Evolutionary conservation across 2,888 invertebrate genomes (phyloP).

Genomic region (Opisthograptis luteolata): DNA sequence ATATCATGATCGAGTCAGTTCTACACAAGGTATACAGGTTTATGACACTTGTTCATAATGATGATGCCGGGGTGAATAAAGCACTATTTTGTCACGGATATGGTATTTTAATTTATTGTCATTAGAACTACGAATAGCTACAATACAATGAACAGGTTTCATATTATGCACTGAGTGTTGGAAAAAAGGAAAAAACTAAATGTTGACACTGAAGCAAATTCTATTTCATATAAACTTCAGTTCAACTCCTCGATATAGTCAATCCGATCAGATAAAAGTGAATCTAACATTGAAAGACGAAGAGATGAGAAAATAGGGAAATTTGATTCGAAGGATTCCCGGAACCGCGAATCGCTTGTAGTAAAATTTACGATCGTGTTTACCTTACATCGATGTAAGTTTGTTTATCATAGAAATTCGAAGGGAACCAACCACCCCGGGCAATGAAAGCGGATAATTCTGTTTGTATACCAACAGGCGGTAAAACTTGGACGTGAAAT

Average conservation of each 20-base stretch:
- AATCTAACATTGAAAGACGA: conserved; percentile 35
- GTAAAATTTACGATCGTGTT: conserved; percentile 77
- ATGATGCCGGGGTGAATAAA: no score
- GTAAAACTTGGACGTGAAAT: conserved; percentile 63
- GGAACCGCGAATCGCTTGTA: conserved; percentile 57
- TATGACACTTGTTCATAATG: no score
- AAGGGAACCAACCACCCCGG: conserved; percentile 63
- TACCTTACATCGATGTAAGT: conserved; percentile 71
- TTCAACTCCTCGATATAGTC: conserved; percentile 13
- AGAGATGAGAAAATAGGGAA: conserved; percentile 41
- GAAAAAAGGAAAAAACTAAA: conserved; percentile 18
- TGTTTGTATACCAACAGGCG: conserved; percentile 62
- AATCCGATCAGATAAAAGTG: conserved; percentile 30
- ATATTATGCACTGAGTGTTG: no score
- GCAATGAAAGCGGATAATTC: conserved; percentile 69
- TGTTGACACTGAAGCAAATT: neutral
- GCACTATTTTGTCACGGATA: no score
- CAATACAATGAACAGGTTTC: no score
- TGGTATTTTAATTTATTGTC: no score
- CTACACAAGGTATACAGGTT: no score
- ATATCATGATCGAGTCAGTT: no score
- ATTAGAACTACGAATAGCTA: no score
- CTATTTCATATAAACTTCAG: conserved; percentile 14
- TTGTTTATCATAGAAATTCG: conserved; percentile 74
- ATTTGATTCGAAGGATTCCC: conserved; percentile 68